These are phyloP conservation scores for Trileptium ribeirensis DNA, from an alignment of 2,888 invertebrate genomes.

Conservation along the genomic window DNA sequence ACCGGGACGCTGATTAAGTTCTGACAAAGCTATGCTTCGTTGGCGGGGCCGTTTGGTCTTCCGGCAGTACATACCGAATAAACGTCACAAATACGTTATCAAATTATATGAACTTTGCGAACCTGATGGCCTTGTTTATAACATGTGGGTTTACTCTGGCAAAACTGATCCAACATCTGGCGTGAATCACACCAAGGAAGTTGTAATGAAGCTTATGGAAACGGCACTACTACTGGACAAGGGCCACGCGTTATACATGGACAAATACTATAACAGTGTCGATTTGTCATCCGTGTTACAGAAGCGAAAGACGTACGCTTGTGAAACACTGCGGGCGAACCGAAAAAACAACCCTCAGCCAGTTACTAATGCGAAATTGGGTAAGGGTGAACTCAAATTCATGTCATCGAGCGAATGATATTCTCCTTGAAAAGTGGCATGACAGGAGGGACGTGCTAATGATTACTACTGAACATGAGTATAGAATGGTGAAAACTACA, in stretches of 20 bases:
- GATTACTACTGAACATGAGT: background rate
- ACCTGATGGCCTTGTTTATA: background rate
- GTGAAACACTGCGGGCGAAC: background rate
- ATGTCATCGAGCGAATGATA: background rate
- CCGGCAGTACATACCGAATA: too few species aligned
- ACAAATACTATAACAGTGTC: background rate
- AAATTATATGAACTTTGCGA: too few species aligned
- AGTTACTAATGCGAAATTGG: background rate
- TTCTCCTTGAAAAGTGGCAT: background rate
- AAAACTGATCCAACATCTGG: background rate
- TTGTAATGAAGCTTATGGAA: background rate
- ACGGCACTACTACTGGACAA: background rate
- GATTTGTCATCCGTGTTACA: background rate
- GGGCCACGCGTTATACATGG: background rate
- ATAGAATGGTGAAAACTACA: background rate
- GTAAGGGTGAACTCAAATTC: background rate
- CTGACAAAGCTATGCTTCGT: background rate
- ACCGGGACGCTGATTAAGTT: background rate
- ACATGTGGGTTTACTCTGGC: background rate
- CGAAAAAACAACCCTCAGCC: background rate
- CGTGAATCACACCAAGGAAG: background rate
- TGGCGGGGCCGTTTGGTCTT: background rate
- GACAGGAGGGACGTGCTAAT: background rate
- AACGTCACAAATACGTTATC: slow-evolving; percentile 10
- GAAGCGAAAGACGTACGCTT: background rate